Percentiles rank a stretch among this genome's conserved stretches.
phyloP scores from a whole-genome alignment of 2,888 invertebrate genomes.

The Fragum fragum region DNA sequence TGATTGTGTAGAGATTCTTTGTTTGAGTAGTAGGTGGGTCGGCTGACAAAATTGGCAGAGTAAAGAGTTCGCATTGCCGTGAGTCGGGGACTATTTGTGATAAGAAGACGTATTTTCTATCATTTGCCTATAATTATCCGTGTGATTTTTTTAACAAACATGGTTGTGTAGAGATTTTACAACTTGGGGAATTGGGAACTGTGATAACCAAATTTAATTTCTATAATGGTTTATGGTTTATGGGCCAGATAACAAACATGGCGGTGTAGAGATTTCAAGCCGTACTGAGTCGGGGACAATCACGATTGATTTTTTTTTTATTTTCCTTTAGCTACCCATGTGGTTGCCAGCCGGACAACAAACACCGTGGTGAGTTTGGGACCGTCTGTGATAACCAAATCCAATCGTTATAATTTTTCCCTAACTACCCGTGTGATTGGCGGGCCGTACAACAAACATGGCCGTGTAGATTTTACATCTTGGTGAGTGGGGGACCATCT shows the following conservation, averaged over 20 bases:
- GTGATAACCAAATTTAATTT: too few relatives aligned
- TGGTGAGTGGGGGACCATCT: constrained; percentile 16
- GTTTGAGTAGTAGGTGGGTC: neutral
- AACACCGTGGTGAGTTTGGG: neutral
- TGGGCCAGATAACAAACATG: neutral
- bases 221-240: too few relatives aligned
- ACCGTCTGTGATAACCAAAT: neutral
- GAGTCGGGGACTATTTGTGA: constrained; percentile 1
- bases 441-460: constrained; percentile 17
- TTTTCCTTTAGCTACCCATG: too few relatives aligned
- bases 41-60: neutral
- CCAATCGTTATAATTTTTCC: neutral
- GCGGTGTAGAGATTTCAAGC: constrained; percentile 2
- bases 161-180: constrained; percentile 4
- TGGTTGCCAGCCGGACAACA: neutral
- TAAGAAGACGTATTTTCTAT: too few relatives aligned
- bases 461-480: constrained; percentile 29
- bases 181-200: neutral
- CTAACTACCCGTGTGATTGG: constrained; percentile 7
- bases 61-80: neutral
- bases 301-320: too few relatives aligned
- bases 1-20: too few relatives aligned
- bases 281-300: neutral
- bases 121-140: too few relatives aligned
- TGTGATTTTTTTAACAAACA: neutral